These are phyloP conservation scores for Pseudopleuronectes americanus DNA, from an alignment of 2,797 vertebrate genomes.

Conservation along the genomic window DNA sequence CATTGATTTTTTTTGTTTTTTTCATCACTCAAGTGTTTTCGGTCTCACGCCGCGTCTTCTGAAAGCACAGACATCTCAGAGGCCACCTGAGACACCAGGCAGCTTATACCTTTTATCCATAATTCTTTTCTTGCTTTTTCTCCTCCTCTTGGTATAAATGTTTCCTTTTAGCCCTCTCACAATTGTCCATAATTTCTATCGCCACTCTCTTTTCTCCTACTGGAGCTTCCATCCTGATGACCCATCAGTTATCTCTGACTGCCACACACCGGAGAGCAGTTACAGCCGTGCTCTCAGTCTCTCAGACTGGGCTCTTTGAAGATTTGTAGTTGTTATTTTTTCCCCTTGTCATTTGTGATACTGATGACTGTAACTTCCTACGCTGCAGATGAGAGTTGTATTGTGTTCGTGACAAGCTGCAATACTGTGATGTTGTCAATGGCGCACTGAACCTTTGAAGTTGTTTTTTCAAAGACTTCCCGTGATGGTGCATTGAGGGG, in stretches of 20 bases:
- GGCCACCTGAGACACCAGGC: conserved; percentile 68
- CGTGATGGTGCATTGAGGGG: too few species aligned
- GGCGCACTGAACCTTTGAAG: too few species aligned
- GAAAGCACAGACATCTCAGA: conserved; percentile 70
- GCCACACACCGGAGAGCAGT: not conserved
- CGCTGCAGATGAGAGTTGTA: too few species aligned
- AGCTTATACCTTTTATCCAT: conserved; percentile 29
- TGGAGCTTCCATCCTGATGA: conserved; percentile 17
- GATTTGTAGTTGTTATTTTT: too few species aligned
- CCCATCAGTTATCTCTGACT: not conserved
- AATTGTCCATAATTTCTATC: conserved; percentile 34
- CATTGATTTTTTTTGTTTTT: conserved; percentile 59
- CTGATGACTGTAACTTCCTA: too few species aligned
- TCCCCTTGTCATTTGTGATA: too few species aligned
- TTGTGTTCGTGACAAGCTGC: too few species aligned
- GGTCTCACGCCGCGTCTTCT: conserved; percentile 54
- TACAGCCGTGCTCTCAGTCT: not conserved
- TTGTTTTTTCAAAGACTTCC: too few species aligned
- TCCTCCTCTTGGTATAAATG: not conserved
- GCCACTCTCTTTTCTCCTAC: conserved; percentile 17
- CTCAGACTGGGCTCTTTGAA: not conserved
- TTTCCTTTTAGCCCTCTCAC: conserved; percentile 4
- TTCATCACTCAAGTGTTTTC: conserved; percentile 59
- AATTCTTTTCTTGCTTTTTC: conserved; percentile 23
- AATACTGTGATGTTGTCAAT: too few species aligned